Percentiles rank a stretch among this genome's conserved stretches.
Evolutionary conservation across 2,113 vertebrate genomes (phyloP).

Genomic region (Phalacrocorax carbo): DNA sequence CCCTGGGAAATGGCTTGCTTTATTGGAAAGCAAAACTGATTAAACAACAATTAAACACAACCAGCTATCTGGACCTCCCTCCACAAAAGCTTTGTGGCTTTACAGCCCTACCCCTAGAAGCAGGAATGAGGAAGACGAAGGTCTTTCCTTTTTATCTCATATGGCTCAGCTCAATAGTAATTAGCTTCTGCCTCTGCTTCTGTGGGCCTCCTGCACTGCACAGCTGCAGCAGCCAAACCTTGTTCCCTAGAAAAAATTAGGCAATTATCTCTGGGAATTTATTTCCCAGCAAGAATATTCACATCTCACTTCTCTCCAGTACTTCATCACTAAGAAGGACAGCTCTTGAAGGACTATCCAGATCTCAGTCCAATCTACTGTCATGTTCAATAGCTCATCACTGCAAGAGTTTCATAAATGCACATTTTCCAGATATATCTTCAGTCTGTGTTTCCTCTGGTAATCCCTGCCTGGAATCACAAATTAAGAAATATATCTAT

Average conservation of each 20-base stretch:
- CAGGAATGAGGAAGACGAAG: neutral
- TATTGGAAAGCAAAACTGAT: neutral
- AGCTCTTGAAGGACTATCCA: conserved; percentile 64
- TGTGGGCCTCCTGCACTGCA: conserved; percentile 38
- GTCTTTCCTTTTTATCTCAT: neutral
- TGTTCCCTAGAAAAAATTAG: conserved; percentile 26
- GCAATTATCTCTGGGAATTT: conserved; percentile 59
- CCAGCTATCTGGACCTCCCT: neutral
- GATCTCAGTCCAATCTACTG: conserved; percentile 59
- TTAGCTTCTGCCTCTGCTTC: conserved; percentile 59
- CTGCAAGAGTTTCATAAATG: neutral
- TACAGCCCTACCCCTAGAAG: neutral
- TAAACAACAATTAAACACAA: neutral
- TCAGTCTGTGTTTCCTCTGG: neutral
- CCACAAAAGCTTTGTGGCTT: neutral
- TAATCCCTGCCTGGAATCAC: conserved; percentile 19
- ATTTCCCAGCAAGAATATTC: conserved; percentile 57
- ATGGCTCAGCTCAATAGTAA: conserved; percentile 3
- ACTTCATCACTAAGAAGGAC: conserved; percentile 56
- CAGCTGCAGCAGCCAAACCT: conserved; percentile 47
- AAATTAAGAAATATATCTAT: neutral
- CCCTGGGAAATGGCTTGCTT: neutral
- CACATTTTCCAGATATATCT: neutral
- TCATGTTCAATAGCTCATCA: conserved; percentile 56
- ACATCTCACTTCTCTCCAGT: conserved; percentile 39